Percentiles rank a stretch among this genome's conserved stretches.
phyloP scores from a whole-genome alignment of 2,113 vertebrate genomes.

The Calyptommatus sinebrachiatus region DNA sequence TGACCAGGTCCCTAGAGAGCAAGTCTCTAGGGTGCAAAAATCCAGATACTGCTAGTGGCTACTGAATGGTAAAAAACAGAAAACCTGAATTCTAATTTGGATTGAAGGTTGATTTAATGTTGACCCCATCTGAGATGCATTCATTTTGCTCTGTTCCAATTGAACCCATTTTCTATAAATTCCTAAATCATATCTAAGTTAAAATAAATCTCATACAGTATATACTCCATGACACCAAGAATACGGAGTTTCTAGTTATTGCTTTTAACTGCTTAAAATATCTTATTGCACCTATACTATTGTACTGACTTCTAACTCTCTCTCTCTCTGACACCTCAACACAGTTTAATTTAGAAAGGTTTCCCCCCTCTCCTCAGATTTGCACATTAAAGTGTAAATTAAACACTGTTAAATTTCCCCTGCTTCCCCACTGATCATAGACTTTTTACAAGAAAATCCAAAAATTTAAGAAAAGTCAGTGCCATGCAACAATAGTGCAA shows the following conservation, averaged over 20 bases:
- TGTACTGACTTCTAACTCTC: not conserved
- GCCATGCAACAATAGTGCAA: constrained; percentile 22
- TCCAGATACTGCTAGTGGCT: not conserved
- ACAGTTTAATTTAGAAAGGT: constrained; percentile 39
- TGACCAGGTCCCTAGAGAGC: too few species aligned
- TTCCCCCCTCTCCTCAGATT: constrained; percentile 23
- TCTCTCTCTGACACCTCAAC: constrained; percentile 23
- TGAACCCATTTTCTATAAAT: not conserved
- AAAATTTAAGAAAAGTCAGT: constrained; percentile 16
- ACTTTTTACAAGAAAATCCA: constrained; percentile 36
- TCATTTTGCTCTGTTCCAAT: not conserved
- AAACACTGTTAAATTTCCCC: constrained; percentile 41
- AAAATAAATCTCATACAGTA: constrained; percentile 19
- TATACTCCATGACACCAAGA: constrained; percentile 16
- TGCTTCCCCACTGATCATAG: not conserved
- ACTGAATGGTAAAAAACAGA: too few species aligned
- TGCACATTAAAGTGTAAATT: constrained; percentile 37
- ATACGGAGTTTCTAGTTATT: constrained; percentile 21
- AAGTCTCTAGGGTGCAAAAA: not conserved
- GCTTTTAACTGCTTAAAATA: constrained; percentile 36
- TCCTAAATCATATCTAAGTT: not conserved
- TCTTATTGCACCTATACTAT: constrained; percentile 44
- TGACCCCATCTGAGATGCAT: not conserved
- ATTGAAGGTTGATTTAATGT: not conserved
- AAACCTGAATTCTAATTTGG: not conserved